Evolutionary conservation across 1,140 invertebrate species (phyloP), one percentile per base, ranked within the genome.

Genomic region (Drosophila busckii): DNA sequence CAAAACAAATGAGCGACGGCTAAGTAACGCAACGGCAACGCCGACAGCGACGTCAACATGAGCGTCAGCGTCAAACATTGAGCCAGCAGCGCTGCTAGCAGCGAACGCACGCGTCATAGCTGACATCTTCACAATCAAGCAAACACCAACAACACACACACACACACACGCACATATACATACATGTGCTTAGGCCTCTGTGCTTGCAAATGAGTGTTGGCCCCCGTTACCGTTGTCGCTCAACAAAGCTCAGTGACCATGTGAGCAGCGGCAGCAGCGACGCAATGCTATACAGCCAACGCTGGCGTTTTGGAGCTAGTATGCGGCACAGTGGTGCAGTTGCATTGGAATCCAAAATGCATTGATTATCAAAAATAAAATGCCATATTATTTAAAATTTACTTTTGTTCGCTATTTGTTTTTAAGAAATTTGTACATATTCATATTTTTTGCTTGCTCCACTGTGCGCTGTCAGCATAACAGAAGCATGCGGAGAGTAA

Each of bases 1-100:
- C 75, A 80, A 80, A 80, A 80, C 75, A 80, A 80, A 80, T 80
- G 75, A 82, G 75, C 75, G 75, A 73, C n/a, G 73, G 61, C 61
- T 67, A 76, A 71, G 71, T 46, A 49, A 67, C 58, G 60, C 64
- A 64, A 68, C 61, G 61, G 19, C 38, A 61, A 23, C 9, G 23
- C 53, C 40, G 35, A 16, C 42, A 40, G 26, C 34, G 25, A 22
- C 17, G 46, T 20, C 22, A 13, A 31, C 44, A 49, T 42, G 26
- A 41, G 64, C 23, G 45, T 2, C 10, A 25, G 28, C 29, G 25
- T n/a, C n/a, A n/a, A n/a, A n/a, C n/a, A n/a, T n/a, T n/a, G 13
- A 12, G 16, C 13, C 19, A 20, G 35, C 34, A 41, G 52, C 37
- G 37, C 41, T 19, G 20, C 2, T 29, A 7, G 22, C 20, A 35